Conservation (phyloP, 2,888 invertebrate species). For the Thumatha senex region DNA sequence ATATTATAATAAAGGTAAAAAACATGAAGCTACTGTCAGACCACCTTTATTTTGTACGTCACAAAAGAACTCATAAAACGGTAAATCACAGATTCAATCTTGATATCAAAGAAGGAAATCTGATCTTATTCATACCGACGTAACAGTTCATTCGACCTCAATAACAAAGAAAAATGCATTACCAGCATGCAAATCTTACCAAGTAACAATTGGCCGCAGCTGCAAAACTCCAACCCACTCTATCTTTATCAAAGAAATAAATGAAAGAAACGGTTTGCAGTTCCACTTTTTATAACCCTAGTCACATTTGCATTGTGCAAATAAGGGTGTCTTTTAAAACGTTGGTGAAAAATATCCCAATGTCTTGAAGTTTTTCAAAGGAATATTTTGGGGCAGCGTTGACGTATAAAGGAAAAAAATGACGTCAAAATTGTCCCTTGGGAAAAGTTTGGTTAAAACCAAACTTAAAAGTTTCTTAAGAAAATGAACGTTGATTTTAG, state of each 20-base stretch:
- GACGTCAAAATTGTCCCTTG: constrained; percentile 14
- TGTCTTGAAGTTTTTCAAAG: constrained; percentile 21
- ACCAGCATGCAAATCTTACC: constrained; percentile 57
- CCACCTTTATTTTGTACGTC: not conserved
- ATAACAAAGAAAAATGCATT: constrained; percentile 62
- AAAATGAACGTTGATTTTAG: constrained; percentile 8
- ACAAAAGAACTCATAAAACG: constrained; percentile 6
- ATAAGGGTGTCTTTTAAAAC: constrained; percentile 52
- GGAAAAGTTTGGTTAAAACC: constrained; percentile 13
- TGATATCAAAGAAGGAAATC: constrained; percentile 23
- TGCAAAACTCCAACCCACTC: constrained; percentile 56
- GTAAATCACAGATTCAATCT: constrained; percentile 20
- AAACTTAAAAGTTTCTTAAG: too few species aligned
- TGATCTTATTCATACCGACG: constrained; percentile 43
- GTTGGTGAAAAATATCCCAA: constrained; percentile 39
- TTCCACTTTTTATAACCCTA: constrained; percentile 53
- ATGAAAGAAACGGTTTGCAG: constrained; percentile 52
- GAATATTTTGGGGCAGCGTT: constrained; percentile 15
- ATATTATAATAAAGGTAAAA: too few species aligned
- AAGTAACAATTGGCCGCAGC: constrained; percentile 71
- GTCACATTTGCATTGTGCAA: constrained; percentile 65
- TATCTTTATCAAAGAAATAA: constrained; percentile 67
- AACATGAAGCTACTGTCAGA: not conserved
- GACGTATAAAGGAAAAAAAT: constrained; percentile 23
- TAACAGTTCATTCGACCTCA: constrained; percentile 45